phyloP scores from a whole-genome alignment of 35 echinoderm and acorn worm genomes.

The Strongylocentrotus purpuratus region DNA sequence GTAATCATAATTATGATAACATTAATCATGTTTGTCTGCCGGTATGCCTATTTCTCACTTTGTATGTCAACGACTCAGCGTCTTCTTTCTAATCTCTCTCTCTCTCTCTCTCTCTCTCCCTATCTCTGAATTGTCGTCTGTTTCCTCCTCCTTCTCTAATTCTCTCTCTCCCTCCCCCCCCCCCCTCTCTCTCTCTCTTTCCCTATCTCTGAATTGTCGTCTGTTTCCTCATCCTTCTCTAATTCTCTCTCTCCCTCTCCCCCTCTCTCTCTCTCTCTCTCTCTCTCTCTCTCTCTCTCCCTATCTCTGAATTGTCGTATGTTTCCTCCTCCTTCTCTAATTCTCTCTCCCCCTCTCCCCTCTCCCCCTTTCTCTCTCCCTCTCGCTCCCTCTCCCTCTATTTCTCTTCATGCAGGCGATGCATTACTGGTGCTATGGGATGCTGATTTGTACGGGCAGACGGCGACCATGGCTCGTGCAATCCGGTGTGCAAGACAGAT shows the following conservation, averaged over 20 bases:
- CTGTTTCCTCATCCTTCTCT: not conserved
- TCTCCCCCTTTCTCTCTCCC: too few species aligned
- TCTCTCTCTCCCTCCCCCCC: not conserved
- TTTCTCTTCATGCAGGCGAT: slow-evolving; percentile 55
- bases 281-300: not conserved
- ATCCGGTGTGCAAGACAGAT: slow-evolving; percentile 74
- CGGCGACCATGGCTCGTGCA: slow-evolving; percentile 51
- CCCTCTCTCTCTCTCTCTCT: not conserved
- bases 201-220: not conserved
- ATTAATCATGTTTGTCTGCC: too few species aligned
- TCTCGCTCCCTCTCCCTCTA: not conserved
- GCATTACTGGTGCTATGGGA: slow-evolving; percentile 78
- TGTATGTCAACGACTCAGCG: not conserved
- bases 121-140: too few species aligned
- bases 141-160: not conserved
- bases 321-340: not conserved
- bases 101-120: not conserved
- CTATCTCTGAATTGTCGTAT: too few species aligned
- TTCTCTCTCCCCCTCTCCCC: not conserved
- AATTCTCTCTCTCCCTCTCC: not conserved
- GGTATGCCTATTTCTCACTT: too few species aligned
- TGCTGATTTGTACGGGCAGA: slow-evolving; percentile 17
- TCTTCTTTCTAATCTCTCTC: not conserved
- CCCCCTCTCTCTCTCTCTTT: not conserved
- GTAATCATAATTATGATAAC: too few species aligned